Conservation (phyloP, 2,888 invertebrate genomes). For the Chrysopilus asiliformis region DNA sequence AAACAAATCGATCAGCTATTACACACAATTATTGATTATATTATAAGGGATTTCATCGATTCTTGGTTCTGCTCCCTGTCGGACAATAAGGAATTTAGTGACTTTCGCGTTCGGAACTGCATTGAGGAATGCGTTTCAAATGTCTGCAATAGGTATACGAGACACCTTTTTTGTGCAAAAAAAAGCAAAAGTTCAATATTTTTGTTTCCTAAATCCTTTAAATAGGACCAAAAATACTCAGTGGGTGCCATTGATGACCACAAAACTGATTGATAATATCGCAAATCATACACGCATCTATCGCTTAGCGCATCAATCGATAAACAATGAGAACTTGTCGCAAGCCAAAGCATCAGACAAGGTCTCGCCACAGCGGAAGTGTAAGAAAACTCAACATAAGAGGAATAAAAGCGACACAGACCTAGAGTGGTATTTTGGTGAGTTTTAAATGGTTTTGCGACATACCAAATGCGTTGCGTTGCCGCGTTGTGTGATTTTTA, state of each 20-base stretch:
- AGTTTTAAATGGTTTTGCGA: no score
- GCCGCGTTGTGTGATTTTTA: no score
- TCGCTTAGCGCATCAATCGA: conserved; percentile 15
- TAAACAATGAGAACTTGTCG: no score
- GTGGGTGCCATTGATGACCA: conserved; percentile 17
- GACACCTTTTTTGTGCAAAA: background rate
- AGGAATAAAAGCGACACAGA: conserved; percentile 64
- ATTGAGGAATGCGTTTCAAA: conserved; percentile 18
- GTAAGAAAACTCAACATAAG: conserved; percentile 42
- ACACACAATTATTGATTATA: conserved; percentile 17
- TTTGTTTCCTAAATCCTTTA: no score
- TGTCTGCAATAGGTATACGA: conserved; percentile 14
- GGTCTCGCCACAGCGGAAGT: conserved; percentile 24
- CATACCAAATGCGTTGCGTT: no score
- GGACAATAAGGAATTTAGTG: conserved; percentile 18
- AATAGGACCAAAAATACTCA: conserved; percentile 16
- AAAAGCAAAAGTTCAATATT: no score
- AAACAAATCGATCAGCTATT: conserved; percentile 17
- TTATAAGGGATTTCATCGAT: conserved; percentile 18
- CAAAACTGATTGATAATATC: conserved; percentile 17
- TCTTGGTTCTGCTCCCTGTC: conserved; percentile 18
- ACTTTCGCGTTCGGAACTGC: conserved; percentile 16
- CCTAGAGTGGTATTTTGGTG: conserved; percentile 49
- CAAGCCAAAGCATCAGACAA: conserved; percentile 19
- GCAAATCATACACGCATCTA: conserved; percentile 16